Conservation (phyloP, 2,888 invertebrate species). For the Eumacrocentrus americanus region DNA sequence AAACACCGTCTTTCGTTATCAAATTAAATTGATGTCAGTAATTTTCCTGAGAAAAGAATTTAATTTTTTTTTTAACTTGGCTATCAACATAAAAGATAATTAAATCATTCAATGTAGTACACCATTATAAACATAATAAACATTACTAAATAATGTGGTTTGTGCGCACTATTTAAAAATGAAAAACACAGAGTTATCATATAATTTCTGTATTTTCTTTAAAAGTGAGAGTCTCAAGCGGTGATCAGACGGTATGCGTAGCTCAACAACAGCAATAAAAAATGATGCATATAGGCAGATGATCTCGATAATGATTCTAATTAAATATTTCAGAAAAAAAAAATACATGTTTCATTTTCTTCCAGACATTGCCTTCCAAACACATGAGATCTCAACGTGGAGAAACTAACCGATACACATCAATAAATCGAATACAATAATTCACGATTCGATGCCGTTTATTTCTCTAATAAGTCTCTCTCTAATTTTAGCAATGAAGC, state of each 20-base stretch:
- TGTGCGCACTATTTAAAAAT: too few species aligned
- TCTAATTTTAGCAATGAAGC: constrained; percentile 49
- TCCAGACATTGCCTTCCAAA: background rate
- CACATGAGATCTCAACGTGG: background rate
- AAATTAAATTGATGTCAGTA: too few species aligned
- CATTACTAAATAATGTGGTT: too few species aligned
- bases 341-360: background rate
- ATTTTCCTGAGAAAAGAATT: background rate
- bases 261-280: constrained; percentile 25
- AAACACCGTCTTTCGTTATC: too few species aligned
- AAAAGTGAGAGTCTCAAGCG: constrained; percentile 27
- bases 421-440: too few species aligned
- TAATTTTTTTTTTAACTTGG: background rate
- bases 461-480: too few species aligned
- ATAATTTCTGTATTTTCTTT: constrained; percentile 3
- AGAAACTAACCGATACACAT: background rate
- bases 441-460: too few species aligned
- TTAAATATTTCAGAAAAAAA: constrained; percentile 22
- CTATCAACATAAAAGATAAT: background rate
- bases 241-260: constrained; percentile 55
- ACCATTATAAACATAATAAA: background rate
- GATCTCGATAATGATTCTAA: constrained; percentile 10
- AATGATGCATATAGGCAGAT: constrained; percentile 5
- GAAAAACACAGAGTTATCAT: constrained; percentile 1
- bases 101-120: background rate